Percentiles rank a stretch among this genome's conserved stretches.
Conservation (phyloP, 1,140 invertebrate genomes). For the Lepidostoma basale region DNA sequence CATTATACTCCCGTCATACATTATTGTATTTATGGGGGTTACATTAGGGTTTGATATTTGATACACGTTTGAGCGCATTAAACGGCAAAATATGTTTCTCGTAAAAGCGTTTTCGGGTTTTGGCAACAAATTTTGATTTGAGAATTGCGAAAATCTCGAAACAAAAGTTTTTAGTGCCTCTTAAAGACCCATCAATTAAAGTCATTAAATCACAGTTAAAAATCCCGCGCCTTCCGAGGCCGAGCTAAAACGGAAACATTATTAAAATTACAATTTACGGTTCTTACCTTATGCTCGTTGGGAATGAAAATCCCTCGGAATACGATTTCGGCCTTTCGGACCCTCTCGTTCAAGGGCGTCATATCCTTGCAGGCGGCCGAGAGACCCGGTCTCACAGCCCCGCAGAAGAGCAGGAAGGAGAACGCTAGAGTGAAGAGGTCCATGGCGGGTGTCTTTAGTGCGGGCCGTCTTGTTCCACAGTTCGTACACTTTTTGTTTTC, state of each 20-base stretch:
- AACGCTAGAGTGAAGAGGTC: constrained; percentile 6
- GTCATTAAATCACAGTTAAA: constrained; percentile 20
- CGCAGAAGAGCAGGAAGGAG: constrained; percentile 28
- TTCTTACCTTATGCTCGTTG: constrained; percentile 42
- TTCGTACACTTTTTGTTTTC: background rate
- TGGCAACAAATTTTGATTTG: background rate
- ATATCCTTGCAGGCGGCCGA: constrained; percentile 26
- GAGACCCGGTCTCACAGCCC: background rate
- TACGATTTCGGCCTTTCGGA: constrained; percentile 40
- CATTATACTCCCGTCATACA: no score
- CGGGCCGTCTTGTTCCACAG: background rate
- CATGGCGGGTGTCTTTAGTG: constrained; percentile 19
- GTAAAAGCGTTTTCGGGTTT: background rate
- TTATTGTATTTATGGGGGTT: no score
- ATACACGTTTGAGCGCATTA: no score
- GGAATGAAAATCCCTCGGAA: constrained; percentile 42
- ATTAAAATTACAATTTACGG: constrained; percentile 30
- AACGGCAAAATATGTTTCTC: no score
- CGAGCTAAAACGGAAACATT: constrained; percentile 20
- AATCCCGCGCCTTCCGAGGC: background rate
- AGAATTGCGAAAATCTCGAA: background rate
- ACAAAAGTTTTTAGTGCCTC: constrained; percentile 12
- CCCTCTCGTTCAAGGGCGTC: constrained; percentile 34
- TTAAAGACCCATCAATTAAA: constrained; percentile 21
- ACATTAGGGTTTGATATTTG: no score